Percentiles rank a stretch among this genome's conserved stretches.
phyloP scores from a whole-genome alignment of 35 echinoderm and acorn worm genomes.

The Ophioderma brevispina region DNA sequence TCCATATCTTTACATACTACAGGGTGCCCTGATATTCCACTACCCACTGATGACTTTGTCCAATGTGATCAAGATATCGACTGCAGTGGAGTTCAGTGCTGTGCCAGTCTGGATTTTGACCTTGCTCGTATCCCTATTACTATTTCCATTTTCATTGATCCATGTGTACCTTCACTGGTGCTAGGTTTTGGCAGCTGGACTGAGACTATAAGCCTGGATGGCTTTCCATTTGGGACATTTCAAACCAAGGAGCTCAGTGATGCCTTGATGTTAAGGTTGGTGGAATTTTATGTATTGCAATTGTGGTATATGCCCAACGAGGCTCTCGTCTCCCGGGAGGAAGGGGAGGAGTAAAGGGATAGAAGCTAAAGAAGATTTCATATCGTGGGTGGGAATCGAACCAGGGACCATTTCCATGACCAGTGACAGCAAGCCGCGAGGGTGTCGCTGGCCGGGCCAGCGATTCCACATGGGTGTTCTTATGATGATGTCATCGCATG shows the following conservation, averaged over 20 bases:
- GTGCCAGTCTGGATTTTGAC: not conserved
- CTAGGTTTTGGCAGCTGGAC: conserved; percentile 4
- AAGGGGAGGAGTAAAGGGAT: too few relatives aligned
- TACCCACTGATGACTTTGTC: not conserved
- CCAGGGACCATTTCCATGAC: too few relatives aligned
- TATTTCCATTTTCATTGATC: conserved; percentile 24
- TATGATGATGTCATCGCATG: too few relatives aligned
- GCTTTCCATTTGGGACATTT: not conserved
- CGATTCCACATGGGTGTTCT: too few relatives aligned
- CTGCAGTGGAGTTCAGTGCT: not conserved
- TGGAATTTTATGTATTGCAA: too few relatives aligned
- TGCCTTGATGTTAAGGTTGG: not conserved
- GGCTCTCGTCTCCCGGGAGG: too few relatives aligned
- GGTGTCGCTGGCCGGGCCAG: too few relatives aligned
- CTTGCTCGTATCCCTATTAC: not conserved
- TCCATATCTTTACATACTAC: too few relatives aligned
- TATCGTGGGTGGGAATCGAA: too few relatives aligned
- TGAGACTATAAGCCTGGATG: not conserved
- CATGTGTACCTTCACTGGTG: not conserved
- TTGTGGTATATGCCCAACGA: too few relatives aligned
- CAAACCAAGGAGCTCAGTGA: not conserved
- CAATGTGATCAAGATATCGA: not conserved
- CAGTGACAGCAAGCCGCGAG: too few relatives aligned
- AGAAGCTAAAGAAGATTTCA: too few relatives aligned
- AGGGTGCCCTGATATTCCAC: not conserved